These are phyloP conservation scores for Gandaritis pyraliata DNA, from an alignment of 2,888 invertebrate species.

Conservation along the genomic window DNA sequence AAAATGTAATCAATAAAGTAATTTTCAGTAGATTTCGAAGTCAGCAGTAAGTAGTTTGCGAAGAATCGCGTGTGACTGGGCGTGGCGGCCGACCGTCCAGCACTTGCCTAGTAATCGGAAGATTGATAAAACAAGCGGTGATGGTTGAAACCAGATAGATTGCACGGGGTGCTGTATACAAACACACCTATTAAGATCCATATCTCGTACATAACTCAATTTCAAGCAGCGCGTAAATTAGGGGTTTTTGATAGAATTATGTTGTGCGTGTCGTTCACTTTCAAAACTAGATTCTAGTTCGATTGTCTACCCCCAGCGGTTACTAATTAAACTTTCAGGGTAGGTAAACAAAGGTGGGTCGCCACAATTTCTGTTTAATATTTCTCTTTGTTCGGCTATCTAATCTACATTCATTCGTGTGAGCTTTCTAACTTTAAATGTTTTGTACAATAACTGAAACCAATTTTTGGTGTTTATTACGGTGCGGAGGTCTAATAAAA, in stretches of 20 bases:
- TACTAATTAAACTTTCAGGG: constrained; percentile 42
- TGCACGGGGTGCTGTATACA: constrained; percentile 46
- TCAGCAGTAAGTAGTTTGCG: constrained; percentile 26
- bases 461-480: constrained; percentile 22
- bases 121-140: constrained; percentile 62
- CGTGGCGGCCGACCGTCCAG: constrained; percentile 46
- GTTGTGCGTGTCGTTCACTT: constrained; percentile 28
- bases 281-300: constrained; percentile 36
- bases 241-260: constrained; percentile 26
- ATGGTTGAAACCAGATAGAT: constrained; percentile 47
- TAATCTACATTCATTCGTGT: constrained; percentile 26
- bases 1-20: constrained; percentile 20
- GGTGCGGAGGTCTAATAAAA: constrained; percentile 6
- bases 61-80: constrained; percentile 56
- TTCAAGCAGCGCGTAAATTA: constrained; percentile 38
- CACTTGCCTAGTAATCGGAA: constrained; percentile 57
- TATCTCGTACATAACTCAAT: constrained; percentile 51
- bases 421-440: constrained; percentile 27
- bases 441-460: constrained; percentile 15
- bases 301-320: constrained; percentile 29
- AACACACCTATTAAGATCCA: constrained; percentile 53
- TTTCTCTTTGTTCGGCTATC: constrained; percentile 34
- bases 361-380: constrained; percentile 36
- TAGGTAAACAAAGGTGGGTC: constrained; percentile 31
- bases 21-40: constrained; percentile 23